Conservation (phyloP, 2,888 invertebrate species). For the Metellina segmentata region DNA sequence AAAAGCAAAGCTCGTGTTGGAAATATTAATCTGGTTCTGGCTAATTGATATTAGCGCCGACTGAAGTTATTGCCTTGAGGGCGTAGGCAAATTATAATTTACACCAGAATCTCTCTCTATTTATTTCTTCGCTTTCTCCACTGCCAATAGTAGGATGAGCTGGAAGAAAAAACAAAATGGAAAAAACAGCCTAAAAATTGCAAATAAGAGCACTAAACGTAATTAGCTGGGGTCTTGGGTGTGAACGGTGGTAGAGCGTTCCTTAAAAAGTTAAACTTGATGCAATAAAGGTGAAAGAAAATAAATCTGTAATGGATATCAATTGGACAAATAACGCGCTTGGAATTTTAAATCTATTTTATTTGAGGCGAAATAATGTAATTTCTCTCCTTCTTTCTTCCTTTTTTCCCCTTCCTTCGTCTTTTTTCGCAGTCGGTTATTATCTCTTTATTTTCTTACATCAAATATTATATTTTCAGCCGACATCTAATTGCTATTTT, state of each 20-base stretch:
- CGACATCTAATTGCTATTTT: slow-evolving; percentile 19
- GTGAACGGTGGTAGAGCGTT: slow-evolving; percentile 50
- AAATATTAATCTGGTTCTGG: slow-evolving; percentile 76
- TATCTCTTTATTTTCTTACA: slow-evolving; percentile 31
- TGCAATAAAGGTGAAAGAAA: slow-evolving; percentile 74
- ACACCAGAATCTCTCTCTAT: slow-evolving; percentile 68
- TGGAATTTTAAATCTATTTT: slow-evolving; percentile 76
- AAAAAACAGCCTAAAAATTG: slow-evolving; percentile 56
- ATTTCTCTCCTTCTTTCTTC: slow-evolving; percentile 32
- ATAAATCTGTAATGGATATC: slow-evolving; percentile 75
- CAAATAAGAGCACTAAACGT: slow-evolving; percentile 75
- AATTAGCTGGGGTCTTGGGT: slow-evolving; percentile 67
- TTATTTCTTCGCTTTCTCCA: slow-evolving; percentile 45
- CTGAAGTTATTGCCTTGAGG: slow-evolving; percentile 72
- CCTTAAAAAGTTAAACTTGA: slow-evolving; percentile 74
- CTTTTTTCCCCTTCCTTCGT: slow-evolving; percentile 12
- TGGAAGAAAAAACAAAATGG: slow-evolving; percentile 5
- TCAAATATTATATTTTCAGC: slow-evolving; percentile 29
- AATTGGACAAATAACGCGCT: slow-evolving; percentile 75
- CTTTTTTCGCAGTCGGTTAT: not conserved
- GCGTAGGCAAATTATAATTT: slow-evolving; percentile 77
- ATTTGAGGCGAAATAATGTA: slow-evolving; percentile 76
- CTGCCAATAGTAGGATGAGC: slow-evolving; percentile 70
- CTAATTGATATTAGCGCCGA: slow-evolving; percentile 77
- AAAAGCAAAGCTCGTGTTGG: slow-evolving; percentile 71